These are phyloP conservation scores for Etia nguti DNA, from an alignment of 2,113 vertebrate species.

Conservation along the genomic window DNA sequence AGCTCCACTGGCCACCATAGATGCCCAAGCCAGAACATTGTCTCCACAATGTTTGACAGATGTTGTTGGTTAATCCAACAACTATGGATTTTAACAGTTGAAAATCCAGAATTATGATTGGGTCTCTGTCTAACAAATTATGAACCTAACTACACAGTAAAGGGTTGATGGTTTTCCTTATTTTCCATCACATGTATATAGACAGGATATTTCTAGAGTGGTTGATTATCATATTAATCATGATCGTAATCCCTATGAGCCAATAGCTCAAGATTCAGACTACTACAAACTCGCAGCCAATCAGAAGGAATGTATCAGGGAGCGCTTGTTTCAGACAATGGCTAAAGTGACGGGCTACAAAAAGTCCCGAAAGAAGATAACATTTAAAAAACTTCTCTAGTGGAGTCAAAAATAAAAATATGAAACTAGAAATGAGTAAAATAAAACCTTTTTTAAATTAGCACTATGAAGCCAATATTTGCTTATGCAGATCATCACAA, in stretches of 20 bases:
- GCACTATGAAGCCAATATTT: background rate
- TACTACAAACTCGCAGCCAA: background rate
- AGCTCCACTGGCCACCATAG: background rate
- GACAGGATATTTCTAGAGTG: background rate
- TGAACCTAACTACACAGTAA: background rate
- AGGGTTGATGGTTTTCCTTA: background rate
- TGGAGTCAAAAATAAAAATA: background rate
- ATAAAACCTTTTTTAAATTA: background rate
- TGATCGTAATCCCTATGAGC: background rate
- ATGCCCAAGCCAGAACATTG: background rate
- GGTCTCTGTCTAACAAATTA: background rate
- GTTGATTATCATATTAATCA: background rate
- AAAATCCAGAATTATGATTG: background rate
- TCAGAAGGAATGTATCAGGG: background rate
- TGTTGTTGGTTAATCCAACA: background rate
- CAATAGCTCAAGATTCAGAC: background rate
- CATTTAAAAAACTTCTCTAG: background rate
- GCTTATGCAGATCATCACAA: background rate
- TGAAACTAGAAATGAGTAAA: background rate
- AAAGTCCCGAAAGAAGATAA: background rate
- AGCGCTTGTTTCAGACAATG: background rate
- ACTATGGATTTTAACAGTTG: background rate
- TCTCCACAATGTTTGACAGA: background rate
- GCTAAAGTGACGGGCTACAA: fast-evolving
- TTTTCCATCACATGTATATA: background rate